Evolutionary conservation across 2,888 invertebrate species (phyloP).

Genomic region (Thymelicus lineola): DNA sequence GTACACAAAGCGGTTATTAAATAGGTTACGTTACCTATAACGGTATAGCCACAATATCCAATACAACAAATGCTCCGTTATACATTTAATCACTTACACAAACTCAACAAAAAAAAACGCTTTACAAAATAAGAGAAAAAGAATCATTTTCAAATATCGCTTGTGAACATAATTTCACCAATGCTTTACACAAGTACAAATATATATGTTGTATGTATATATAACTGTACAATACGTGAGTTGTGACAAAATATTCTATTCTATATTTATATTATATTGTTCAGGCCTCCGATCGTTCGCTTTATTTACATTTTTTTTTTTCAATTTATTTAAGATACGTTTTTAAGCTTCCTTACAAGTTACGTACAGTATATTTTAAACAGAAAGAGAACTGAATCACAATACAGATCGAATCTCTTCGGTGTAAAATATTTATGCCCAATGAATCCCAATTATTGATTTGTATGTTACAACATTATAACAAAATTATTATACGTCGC

Average conservation of each 20-base stretch:
- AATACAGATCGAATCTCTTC: conserved; percentile 50
- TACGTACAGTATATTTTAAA: conserved; percentile 34
- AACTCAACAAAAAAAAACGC: conserved; percentile 51
- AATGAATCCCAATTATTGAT: conserved; percentile 50
- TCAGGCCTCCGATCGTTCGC: conserved; percentile 77
- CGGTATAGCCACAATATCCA: neutral
- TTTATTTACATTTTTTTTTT: conserved; percentile 71
- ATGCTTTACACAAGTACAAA: conserved; percentile 71
- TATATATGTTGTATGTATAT: conserved; percentile 55
- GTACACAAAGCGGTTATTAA: neutral
- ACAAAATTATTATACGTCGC: conserved; percentile 5
- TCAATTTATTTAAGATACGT: conserved; percentile 37
- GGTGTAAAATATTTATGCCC: conserved; percentile 61
- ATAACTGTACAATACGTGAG: conserved; percentile 65
- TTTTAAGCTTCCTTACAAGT: conserved; percentile 52
- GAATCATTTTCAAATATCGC: conserved; percentile 62
- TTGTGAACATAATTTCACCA: conserved; percentile 69
- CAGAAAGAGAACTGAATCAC: conserved; percentile 51
- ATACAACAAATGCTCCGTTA: neutral
- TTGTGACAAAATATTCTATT: conserved; percentile 71
- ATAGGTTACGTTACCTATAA: neutral
- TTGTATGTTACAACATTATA: conserved; percentile 21
- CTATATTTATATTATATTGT: conserved; percentile 65
- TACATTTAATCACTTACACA: conserved; percentile 28
- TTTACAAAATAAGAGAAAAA: conserved; percentile 45